These are phyloP conservation scores for Megathymus violae DNA, from an alignment of 1,140 invertebrate species.

Conservation along the genomic window DNA sequence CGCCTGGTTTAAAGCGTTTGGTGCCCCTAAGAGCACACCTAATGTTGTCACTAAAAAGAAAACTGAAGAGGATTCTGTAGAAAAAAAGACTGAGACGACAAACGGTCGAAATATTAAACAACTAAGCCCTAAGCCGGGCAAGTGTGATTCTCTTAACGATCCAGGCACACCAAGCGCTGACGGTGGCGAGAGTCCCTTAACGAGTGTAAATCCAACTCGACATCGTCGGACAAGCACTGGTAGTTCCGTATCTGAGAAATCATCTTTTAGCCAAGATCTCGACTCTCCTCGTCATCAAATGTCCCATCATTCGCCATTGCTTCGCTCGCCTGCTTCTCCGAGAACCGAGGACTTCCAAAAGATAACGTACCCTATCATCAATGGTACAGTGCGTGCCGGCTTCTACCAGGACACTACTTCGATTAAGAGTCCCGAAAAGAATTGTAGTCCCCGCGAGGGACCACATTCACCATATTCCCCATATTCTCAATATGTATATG, in stretches of 20 bases:
- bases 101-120: slow-evolving; percentile 51
- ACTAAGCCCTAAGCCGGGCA: slow-evolving; percentile 57
- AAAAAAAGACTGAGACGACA: slow-evolving; percentile 60
- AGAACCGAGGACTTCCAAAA: slow-evolving; percentile 85
- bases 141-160: slow-evolving; percentile 65
- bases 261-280: slow-evolving; percentile 89
- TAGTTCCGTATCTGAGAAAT: slow-evolving; percentile 89
- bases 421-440: slow-evolving; percentile 89
- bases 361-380: slow-evolving; percentile 87
- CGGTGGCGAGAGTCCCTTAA: slow-evolving; percentile 78
- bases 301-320: slow-evolving; percentile 86
- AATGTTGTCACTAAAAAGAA: slow-evolving; percentile 75
- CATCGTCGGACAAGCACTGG: slow-evolving; percentile 88
- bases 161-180: slow-evolving; percentile 65
- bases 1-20: slow-evolving; percentile 96
- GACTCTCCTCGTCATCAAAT: slow-evolving; percentile 88
- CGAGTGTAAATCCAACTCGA: slow-evolving; percentile 65
- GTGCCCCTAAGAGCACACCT: slow-evolving; percentile 87
- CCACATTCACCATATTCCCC: slow-evolving; percentile 85
- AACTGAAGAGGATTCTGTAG: slow-evolving; percentile 68
- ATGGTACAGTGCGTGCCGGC: slow-evolving; percentile 89
- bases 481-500: slow-evolving; percentile 86
- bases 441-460: slow-evolving; percentile 86
- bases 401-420: slow-evolving; percentile 91
- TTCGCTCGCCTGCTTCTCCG: slow-evolving; percentile 86